A percentile compares a stretch with the other conserved stretches of the same genome.
phyloP scores from a whole-genome alignment of 2,113 vertebrate genomes.

The Stigmatopora argus region DNA sequence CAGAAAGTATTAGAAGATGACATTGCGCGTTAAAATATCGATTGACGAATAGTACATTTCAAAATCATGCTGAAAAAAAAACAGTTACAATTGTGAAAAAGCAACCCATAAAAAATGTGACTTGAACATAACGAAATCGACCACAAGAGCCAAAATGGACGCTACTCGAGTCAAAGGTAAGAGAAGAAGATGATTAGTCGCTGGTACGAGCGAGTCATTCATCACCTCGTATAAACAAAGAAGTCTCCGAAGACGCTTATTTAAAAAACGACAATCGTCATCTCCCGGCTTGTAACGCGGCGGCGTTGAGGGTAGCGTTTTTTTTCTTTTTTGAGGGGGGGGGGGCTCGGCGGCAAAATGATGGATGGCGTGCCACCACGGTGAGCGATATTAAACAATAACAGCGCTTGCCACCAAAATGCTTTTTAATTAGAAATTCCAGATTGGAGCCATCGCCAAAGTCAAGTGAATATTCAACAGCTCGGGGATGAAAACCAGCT shows the following conservation, averaged over 20 bases:
- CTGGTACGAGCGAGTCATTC: slow-evolving; percentile 90
- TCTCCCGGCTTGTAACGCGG: slow-evolving; percentile 75
- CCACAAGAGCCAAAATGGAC: too few relatives aligned
- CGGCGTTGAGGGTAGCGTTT: slow-evolving; percentile 35
- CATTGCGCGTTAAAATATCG: too few relatives aligned
- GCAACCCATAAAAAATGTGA: too few relatives aligned
- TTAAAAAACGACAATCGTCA: slow-evolving; percentile 91
- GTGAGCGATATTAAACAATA: slow-evolving; percentile 75
- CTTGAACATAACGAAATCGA: too few relatives aligned
- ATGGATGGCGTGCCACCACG: slow-evolving; percentile 79
- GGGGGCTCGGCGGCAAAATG: slow-evolving; percentile 60
- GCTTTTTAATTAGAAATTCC: slow-evolving; percentile 72
- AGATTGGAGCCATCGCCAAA: slow-evolving; percentile 53
- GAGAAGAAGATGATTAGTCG: too few relatives aligned
- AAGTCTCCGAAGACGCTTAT: slow-evolving; percentile 99
- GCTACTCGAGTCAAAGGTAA: too few relatives aligned
- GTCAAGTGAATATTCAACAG: slow-evolving; percentile 51
- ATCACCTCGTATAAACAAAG: slow-evolving; percentile 99
- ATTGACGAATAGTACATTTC: too few relatives aligned
- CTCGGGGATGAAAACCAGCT: slow-evolving; percentile 23
- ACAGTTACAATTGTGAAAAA: too few relatives aligned
- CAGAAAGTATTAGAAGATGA: too few relatives aligned
- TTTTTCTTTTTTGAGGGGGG: slow-evolving; percentile 31
- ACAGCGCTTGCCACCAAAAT: slow-evolving; percentile 63
- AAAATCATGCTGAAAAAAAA: too few relatives aligned